phyloP scores from a whole-genome alignment of 2,888 invertebrate species.

The Lycia hirtaria region DNA sequence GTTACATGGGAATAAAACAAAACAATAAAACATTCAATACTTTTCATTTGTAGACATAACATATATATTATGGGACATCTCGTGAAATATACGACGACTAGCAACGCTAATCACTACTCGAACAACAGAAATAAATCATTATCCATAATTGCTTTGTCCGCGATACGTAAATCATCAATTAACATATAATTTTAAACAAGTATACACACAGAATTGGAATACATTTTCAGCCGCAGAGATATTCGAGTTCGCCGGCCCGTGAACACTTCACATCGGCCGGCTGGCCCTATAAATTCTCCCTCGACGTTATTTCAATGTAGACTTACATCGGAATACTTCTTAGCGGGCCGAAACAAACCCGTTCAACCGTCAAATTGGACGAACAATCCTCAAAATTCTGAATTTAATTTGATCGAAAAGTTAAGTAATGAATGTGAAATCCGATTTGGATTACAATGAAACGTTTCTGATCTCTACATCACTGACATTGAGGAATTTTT shows the following conservation, averaged over 20 bases:
- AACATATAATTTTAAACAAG: constrained; percentile 2
- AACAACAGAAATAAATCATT: too few relatives aligned
- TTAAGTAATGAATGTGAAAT: constrained; percentile 73
- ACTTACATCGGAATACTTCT: constrained; percentile 78
- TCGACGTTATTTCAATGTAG: constrained; percentile 73
- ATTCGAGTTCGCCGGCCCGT: constrained; percentile 64
- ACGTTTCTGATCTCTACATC: constrained; percentile 35
- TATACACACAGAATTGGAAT: constrained; percentile 17
- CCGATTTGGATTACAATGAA: constrained; percentile 59
- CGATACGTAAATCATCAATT: neutral
- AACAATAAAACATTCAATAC: too few relatives aligned
- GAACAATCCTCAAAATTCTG: constrained; percentile 74
- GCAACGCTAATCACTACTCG: too few relatives aligned
- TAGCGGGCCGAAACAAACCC: constrained; percentile 75
- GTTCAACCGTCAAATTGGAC: constrained; percentile 77
- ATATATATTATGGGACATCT: too few relatives aligned
- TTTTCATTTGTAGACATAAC: too few relatives aligned
- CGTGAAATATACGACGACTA: too few relatives aligned
- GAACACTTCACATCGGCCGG: constrained; percentile 63
- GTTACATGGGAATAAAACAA: too few relatives aligned
- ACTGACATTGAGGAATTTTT: constrained; percentile 12
- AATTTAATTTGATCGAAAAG: constrained; percentile 78
- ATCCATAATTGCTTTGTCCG: too few relatives aligned
- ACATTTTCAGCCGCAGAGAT: constrained; percentile 45
- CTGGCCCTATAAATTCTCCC: constrained; percentile 68